phyloP scores from a whole-genome alignment of 2,113 vertebrate species.

The Apaloderma vittatum region DNA sequence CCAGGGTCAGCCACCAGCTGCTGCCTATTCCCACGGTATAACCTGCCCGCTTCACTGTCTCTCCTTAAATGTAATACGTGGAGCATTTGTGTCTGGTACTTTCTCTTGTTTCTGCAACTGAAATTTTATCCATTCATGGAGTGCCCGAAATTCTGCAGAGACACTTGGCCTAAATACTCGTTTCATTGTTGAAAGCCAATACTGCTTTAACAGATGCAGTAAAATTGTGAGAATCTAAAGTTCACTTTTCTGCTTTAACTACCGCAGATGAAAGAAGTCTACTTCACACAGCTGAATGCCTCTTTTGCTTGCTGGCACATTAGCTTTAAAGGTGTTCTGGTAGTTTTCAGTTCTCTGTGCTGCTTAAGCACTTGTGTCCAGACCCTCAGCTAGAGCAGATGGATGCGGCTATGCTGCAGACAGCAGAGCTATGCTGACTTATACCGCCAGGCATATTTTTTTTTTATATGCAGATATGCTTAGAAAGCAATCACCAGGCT shows the following conservation, averaged over 20 bases:
- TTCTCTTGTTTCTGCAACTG: conserved; percentile 67
- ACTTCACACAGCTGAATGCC: background rate
- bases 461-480: background rate
- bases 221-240: conserved; percentile 62
- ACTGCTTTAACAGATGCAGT: conserved; percentile 70
- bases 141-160: conserved; percentile 67
- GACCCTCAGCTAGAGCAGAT: conserved; percentile 19
- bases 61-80: conserved; percentile 30
- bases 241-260: conserved; percentile 52
- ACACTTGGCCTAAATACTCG: conserved; percentile 55
- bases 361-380: conserved; percentile 6
- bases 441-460: background rate
- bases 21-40: conserved; percentile 69
- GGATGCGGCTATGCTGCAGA: background rate
- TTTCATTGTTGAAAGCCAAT: conserved; percentile 67
- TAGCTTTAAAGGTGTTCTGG: conserved; percentile 67
- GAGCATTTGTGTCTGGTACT: conserved; percentile 50
- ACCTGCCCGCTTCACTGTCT: conserved; percentile 44
- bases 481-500: conserved; percentile 58
- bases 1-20: conserved; percentile 46
- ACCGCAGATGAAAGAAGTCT: conserved; percentile 51
- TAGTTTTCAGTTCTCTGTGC: conserved; percentile 42
- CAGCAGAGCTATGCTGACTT: conserved; percentile 45
- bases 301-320: background rate
- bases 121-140: conserved; percentile 58